Base-by-base conservation (phyloP, 2,888 invertebrate genomes). In the Drosophila heteroneura region DNA sequence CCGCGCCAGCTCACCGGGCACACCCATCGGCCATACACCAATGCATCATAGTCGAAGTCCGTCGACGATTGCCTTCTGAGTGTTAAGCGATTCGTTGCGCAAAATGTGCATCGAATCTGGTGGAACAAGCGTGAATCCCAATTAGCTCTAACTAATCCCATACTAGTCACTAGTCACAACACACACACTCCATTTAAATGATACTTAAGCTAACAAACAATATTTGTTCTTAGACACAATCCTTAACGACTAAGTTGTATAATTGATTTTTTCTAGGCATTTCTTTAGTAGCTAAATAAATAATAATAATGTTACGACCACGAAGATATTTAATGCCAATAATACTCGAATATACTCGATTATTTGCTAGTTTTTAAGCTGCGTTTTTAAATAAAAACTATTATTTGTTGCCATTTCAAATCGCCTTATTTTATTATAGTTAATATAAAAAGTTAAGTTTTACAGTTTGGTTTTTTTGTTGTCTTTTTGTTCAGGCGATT, bases 1-100 rank as follows among this genome's bases (percentile, higher is more conserved):
- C 82, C 92, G 92, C n/a, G 92, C 76, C 54, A 93, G 92, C 73
- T 92, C 93, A 10, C 92, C 94, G 85, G 72, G 78, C 62, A 90
- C 94, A 91, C 92, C 91, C 10, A 71, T 86, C 1, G 30, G 16
- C 33, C 84, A 85, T 57, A 92, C 93, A 16, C 91, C 90, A 39
- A 82, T 91, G 68, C 90, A 91, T 66, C 85, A 89, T 39, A 93
- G 91, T 76, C 92, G 89, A 10, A 93, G 93, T 79, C 92, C 92
- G 16, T 89, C 92, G 71, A 83, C 85, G 72, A 85, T 83, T 66
- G 89, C 85, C 70, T 92, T 92, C 78, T 93, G 90, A 91, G 87
- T 81, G 89, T 84, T 85, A 88, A 85, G 77, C 76, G 86, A 78
- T 58, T 89, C 87, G 82, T 75, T 91, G 83, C 79, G 81, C 76